These are phyloP conservation scores for Phenganax marumi DNA, from an alignment of 92 coral and sea anemone species.

Conservation along the genomic window DNA sequence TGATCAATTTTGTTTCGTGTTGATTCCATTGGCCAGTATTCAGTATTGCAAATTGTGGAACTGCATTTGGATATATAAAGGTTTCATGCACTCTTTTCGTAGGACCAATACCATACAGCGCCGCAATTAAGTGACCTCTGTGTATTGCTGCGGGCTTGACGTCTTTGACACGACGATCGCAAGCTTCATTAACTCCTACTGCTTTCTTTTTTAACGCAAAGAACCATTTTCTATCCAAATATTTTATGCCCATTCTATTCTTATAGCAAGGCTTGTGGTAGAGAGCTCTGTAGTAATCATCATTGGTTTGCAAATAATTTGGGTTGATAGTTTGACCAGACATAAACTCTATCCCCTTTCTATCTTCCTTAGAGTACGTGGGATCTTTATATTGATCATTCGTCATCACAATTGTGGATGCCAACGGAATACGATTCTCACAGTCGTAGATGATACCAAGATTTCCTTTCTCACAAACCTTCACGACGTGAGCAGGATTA, in stretches of 20 bases:
- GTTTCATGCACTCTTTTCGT: not conserved
- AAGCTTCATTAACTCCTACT: too few relatives aligned
- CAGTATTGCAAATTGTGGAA: not conserved
- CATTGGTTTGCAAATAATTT: constrained; percentile 43
- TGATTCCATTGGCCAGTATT: not conserved
- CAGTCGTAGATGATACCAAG: constrained; percentile 38
- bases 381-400: constrained; percentile 19
- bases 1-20: not conserved
- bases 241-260: not conserved
- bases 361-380: not conserved
- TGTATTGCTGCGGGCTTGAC: constrained; percentile 12
- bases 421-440: constrained; percentile 48
- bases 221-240: not conserved
- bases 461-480: constrained; percentile 39
- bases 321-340: not conserved
- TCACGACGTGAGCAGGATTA: not conserved
- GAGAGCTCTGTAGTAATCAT: constrained; percentile 22
- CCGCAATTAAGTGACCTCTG: not conserved
- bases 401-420: constrained; percentile 48
- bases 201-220: too few relatives aligned
- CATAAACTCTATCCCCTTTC: not conserved
- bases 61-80: not conserved
- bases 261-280: not conserved
- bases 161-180: too few relatives aligned
- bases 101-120: not conserved